A percentile compares a stretch with the other conserved stretches of the same genome.
phyloP scores from a whole-genome alignment of 2,797 vertebrate species.

The Rhinichthys osculus region DNA sequence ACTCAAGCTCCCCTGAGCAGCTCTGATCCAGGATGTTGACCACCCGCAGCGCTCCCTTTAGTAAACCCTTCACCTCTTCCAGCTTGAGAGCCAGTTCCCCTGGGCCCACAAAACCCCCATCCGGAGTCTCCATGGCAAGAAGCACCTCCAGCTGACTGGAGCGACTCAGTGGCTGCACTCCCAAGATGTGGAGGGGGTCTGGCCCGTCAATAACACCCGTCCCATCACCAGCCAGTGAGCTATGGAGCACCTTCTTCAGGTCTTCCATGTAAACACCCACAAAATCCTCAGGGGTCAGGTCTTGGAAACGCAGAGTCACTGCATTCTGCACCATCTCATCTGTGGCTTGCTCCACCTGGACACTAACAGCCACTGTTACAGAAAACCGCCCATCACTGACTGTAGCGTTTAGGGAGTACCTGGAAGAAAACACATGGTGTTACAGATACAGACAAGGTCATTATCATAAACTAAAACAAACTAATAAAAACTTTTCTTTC shows the following conservation, averaged over 20 bases:
- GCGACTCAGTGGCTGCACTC: constrained; percentile 84
- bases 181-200: constrained; percentile 87
- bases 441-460: not conserved
- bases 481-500: too few species aligned
- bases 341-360: constrained; percentile 89
- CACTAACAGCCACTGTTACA: constrained; percentile 87
- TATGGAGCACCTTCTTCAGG: constrained; percentile 85
- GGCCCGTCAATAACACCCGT: constrained; percentile 70
- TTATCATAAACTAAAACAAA: not conserved
- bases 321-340: constrained; percentile 86
- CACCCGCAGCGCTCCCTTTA: constrained; percentile 84
- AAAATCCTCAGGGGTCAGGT: constrained; percentile 90
- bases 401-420: constrained; percentile 90
- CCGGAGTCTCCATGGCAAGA: constrained; percentile 85
- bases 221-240: constrained; percentile 74
- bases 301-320: constrained; percentile 84
- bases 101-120: constrained; percentile 76
- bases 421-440: constrained; percentile 60
- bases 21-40: constrained; percentile 81
- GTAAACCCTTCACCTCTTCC: constrained; percentile 82
- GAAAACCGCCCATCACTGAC: constrained; percentile 96
- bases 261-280: constrained; percentile 89
- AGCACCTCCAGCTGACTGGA: constrained; percentile 84
- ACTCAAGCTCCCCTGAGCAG: constrained; percentile 85
- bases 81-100: constrained; percentile 84